These are phyloP conservation scores for Falcaria lacertinaria DNA, from an alignment of 2,888 invertebrate species.

Conservation along the genomic window DNA sequence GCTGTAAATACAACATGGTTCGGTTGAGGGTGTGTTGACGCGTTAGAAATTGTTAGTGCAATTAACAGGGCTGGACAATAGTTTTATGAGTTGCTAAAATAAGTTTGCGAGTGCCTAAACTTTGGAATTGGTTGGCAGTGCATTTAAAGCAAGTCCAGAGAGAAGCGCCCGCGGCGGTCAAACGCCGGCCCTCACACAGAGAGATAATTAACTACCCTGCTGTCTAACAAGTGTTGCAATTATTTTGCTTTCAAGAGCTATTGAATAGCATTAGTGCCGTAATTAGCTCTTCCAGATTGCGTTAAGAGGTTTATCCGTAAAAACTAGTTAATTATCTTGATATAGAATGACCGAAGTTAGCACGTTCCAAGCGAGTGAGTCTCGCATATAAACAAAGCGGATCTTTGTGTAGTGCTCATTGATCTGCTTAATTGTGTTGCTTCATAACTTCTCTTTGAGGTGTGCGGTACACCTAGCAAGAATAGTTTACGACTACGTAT, in stretches of 20 bases:
- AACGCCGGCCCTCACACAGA: conserved; percentile 24
- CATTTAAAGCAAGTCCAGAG: conserved; percentile 50
- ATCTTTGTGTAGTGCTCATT: conserved; percentile 62
- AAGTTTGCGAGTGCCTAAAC: conserved; percentile 70
- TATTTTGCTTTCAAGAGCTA: conserved; percentile 60
- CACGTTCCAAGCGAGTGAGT: conserved; percentile 47
- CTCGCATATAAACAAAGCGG: conserved; percentile 57
- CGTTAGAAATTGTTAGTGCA: conserved; percentile 37
- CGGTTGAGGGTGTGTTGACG: conserved; percentile 12
- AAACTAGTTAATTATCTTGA: conserved; percentile 4
- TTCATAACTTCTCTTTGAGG: conserved; percentile 52
- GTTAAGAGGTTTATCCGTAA: background rate
- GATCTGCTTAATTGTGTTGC: conserved; percentile 71
- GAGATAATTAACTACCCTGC: conserved; percentile 70
- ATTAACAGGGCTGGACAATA: conserved; percentile 53
- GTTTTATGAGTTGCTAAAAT: conserved; percentile 74
- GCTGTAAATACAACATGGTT: background rate
- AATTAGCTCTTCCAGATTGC: background rate
- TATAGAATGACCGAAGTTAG: conserved; percentile 28
- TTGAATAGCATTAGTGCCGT: conserved; percentile 50
- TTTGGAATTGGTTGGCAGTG: conserved; percentile 68
- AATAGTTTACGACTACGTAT: too few species aligned
- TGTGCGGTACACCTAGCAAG: conserved; percentile 50
- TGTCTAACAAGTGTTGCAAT: conserved; percentile 55
- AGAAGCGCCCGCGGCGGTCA: background rate